Percentiles rank a stretch among this genome's conserved stretches.
Conservation (phyloP, 2,888 invertebrate genomes). For the Hesperia comma region DNA sequence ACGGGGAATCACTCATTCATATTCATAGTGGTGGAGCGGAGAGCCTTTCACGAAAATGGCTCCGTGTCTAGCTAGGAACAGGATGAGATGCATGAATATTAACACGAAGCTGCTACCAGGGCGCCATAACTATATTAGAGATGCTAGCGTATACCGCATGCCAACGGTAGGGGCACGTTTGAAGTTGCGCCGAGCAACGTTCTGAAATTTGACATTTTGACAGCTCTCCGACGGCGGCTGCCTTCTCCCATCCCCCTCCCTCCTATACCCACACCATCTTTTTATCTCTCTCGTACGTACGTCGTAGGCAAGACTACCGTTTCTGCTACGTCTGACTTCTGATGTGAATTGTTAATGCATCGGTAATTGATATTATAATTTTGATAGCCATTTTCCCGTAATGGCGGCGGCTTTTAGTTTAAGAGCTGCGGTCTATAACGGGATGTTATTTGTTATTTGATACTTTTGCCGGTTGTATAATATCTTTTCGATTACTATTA, state of each 20-base stretch:
- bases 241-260: constrained; percentile 62
- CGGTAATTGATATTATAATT: constrained; percentile 84
- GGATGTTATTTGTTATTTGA: constrained; percentile 38
- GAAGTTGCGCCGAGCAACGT: constrained; percentile 81
- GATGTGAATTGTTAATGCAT: constrained; percentile 84
- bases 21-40: constrained; percentile 74
- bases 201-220: constrained; percentile 85
- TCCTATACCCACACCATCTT: constrained; percentile 44
- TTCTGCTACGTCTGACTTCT: constrained; percentile 81
- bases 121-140: constrained; percentile 79
- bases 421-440: constrained; percentile 47
- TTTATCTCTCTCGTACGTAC: constrained; percentile 65
- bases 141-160: constrained; percentile 69
- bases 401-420: constrained; percentile 65
- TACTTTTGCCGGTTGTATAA: constrained; percentile 29
- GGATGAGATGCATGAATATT: constrained; percentile 83
- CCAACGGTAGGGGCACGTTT: constrained; percentile 80
- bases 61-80: constrained; percentile 73
- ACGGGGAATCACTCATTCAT: constrained; percentile 79
- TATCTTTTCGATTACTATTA: constrained; percentile 14
- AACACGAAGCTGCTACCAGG: constrained; percentile 73
- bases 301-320: constrained; percentile 77
- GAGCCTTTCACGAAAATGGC: constrained; percentile 81
- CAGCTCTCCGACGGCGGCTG: constrained; percentile 82
- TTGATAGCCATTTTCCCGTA: constrained; percentile 70